Base-by-base conservation (phyloP, 2,888 invertebrate species). In the Lypha dubia region DNA sequence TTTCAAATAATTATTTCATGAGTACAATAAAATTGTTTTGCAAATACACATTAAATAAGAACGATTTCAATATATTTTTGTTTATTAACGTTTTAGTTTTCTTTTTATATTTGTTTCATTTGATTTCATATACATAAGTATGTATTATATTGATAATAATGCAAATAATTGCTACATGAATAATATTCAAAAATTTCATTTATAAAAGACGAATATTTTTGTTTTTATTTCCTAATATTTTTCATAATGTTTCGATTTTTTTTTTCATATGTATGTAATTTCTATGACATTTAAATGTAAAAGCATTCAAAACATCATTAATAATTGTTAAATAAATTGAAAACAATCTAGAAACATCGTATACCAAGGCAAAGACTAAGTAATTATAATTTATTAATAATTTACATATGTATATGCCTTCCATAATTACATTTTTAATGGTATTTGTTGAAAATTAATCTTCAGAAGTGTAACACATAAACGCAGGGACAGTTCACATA, bases 21-120 rank as follows among this genome's bases (percentile, higher is more conserved):
- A 80, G 77, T 87, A 87, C 86, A 87, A 81, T 87, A 85, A 87
- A 87, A 86, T 15, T 86, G n/a, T 86, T 86, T 58, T 80, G 76
- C 67, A 85, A 86, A 86, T 87, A 86, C 84, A 86, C 82, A 58
- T 73, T 75, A 81, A 7, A 75, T 82, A 74, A 81, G 84, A 86
- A 84, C 80, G 65, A 73, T 73, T 82, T 82, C 56, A 71, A 71
- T 79, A 65, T 20, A 58, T 79, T 49, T 46, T 62, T 68, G 20
- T 67, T 58, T 58, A n/a, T n/a, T n/a, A n/a, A 20, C 24, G 65
- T 46, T 41, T 32, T 28, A 20, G 3, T 53, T 44, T 22, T 60
- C n/a, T 70, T 32, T 20, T 35, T 53, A 20, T 65, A 70, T 20
- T 56, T 11, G 20, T 68, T 65, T 3, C 56, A 44, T 32, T 53